Percentiles rank a stretch among this genome's conserved stretches.
Evolutionary conservation across 1,140 invertebrate genomes (phyloP).

Genomic region (Trichomalopsis sarcophagae): DNA sequence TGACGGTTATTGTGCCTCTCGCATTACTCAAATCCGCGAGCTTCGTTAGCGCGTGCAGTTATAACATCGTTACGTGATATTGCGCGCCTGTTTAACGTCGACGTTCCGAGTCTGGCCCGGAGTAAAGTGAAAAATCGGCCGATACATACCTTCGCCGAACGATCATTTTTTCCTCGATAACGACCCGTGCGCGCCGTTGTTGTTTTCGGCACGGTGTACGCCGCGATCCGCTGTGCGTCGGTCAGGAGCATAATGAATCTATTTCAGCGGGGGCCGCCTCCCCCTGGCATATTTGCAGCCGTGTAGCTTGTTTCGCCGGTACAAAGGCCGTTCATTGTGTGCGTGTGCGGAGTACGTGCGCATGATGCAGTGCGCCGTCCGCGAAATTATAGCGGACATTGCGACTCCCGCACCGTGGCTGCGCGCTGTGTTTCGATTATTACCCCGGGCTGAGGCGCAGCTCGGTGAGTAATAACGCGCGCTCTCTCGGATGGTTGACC

Average conservation of each 20-base stretch:
- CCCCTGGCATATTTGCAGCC: slow-evolving; percentile 1
- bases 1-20: too few species aligned
- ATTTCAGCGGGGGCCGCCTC: slow-evolving; percentile 55
- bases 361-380: slow-evolving; percentile 3
- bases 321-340: background rate
- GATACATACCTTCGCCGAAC: too few species aligned
- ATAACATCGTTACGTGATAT: too few species aligned
- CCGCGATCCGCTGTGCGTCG: slow-evolving; percentile 43
- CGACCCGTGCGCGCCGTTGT: slow-evolving; percentile 55
- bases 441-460: background rate
- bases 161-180: background rate
- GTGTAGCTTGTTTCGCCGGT: slow-evolving; percentile 2
- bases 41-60: too few species aligned
- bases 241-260: slow-evolving; percentile 65
- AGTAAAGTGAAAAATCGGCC: too few species aligned
- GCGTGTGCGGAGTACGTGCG: background rate
- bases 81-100: too few species aligned
- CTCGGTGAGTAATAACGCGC: slow-evolving; percentile 17
- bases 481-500: background rate
- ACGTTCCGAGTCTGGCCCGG: too few species aligned
- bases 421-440: slow-evolving; percentile 7
- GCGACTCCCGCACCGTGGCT: background rate
- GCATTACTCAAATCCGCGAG: too few species aligned
- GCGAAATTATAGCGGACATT: slow-evolving; percentile 27
- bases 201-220: slow-evolving; percentile 61